Percentiles rank a stretch among this genome's conserved stretches.
phyloP scores from a whole-genome alignment of 1,140 invertebrate genomes.

The Hesperophylax magnus region DNA sequence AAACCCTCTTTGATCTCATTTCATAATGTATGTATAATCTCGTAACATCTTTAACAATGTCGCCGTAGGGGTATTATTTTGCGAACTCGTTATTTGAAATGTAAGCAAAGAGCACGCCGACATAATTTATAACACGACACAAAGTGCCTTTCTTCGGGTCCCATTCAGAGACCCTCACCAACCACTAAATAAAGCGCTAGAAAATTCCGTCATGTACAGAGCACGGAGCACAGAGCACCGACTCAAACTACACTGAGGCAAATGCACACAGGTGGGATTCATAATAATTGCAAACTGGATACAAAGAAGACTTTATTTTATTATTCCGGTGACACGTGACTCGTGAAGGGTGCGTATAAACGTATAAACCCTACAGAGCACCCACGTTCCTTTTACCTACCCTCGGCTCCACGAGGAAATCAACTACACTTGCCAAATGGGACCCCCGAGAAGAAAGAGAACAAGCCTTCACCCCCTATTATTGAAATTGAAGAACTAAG shows the following conservation, averaged over 20 bases:
- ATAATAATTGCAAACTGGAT: conserved; percentile 32
- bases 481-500: background rate
- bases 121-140: conserved; percentile 38
- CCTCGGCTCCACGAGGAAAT: background rate
- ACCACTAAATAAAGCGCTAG: conserved; percentile 35
- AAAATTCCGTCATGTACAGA: conserved; percentile 24
- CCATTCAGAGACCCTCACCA: conserved; percentile 15
- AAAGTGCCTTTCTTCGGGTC: conserved; percentile 27
- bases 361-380: background rate
- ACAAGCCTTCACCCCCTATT: background rate
- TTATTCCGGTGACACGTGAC: conserved; percentile 37
- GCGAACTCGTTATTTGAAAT: conserved; percentile 11
- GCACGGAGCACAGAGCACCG: no score
- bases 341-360: conserved; percentile 13
- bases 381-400: background rate
- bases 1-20: background rate
- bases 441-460: conserved; percentile 3
- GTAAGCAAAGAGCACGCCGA: conserved; percentile 1
- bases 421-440: background rate
- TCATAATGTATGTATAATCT: background rate
- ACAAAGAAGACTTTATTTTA: conserved; percentile 40
- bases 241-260: background rate
- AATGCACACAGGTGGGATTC: conserved; percentile 37
- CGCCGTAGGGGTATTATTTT: background rate
- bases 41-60: conserved; percentile 14